Evolutionary conservation across 2,888 invertebrate genomes (phyloP).

Genomic region (Holacanthella duospinosa): DNA sequence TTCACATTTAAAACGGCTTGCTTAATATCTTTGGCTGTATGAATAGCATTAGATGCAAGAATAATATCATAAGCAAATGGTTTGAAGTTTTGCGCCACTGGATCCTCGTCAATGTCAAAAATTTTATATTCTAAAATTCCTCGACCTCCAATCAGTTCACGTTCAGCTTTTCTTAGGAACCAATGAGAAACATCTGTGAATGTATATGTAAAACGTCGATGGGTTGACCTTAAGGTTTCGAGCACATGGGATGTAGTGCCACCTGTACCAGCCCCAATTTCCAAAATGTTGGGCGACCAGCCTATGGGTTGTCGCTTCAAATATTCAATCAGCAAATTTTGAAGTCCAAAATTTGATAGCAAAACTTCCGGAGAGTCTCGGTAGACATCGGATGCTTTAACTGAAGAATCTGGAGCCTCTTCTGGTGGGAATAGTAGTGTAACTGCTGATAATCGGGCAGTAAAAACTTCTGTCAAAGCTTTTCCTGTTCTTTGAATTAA

Average conservation of each 20-base stretch:
- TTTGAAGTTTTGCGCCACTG: not conserved
- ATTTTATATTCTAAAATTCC: not conserved
- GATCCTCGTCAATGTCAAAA: constrained; percentile 5
- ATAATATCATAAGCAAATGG: not conserved
- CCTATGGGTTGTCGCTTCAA: too few relatives aligned
- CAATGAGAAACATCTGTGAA: not conserved
- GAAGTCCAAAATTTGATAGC: too few relatives aligned
- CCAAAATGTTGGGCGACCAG: not conserved
- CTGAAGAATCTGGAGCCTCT: too few relatives aligned
- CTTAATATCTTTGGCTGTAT: not conserved
- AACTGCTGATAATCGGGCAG: not conserved
- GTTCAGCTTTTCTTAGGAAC: not conserved
- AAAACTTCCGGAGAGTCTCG: not conserved
- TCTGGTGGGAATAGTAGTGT: not conserved
- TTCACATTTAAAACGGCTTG: not conserved
- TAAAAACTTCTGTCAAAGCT: not conserved
- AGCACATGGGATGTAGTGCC: not conserved
- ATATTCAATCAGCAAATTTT: too few relatives aligned
- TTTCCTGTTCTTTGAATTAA: not conserved
- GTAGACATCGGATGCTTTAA: not conserved
- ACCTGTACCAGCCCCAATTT: constrained; percentile 9
- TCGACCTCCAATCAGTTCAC: not conserved
- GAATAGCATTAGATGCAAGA: constrained; percentile 1
- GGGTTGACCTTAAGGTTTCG: not conserved
- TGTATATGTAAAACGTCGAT: not conserved